Conservation (phyloP, 2,888 invertebrate genomes). For the Tortrix viridana region DNA sequence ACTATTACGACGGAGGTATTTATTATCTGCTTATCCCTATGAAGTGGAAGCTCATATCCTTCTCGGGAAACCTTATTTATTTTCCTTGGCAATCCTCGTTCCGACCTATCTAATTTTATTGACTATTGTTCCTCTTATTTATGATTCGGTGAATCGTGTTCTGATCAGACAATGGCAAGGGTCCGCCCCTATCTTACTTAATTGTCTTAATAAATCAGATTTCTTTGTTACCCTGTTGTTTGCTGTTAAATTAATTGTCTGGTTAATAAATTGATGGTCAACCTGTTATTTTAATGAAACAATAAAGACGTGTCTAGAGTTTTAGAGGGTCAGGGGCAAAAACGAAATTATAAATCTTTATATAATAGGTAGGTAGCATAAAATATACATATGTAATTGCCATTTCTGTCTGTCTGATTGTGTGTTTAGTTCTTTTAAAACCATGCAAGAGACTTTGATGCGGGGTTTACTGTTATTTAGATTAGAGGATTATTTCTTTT, state of each 20-base stretch:
- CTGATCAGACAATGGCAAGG: conserved; percentile 72
- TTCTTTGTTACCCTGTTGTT: conserved; percentile 57
- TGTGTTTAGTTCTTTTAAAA: too few species aligned
- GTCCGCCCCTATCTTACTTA: conserved; percentile 64
- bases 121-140: conserved; percentile 79
- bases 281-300: conserved; percentile 6
- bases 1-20: conserved; percentile 48
- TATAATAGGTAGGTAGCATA: too few species aligned
- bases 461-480: too few species aligned
- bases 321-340: too few species aligned
- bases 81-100: conserved; percentile 64
- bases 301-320: background rate
- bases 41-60: conserved; percentile 58
- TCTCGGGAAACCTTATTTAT: conserved; percentile 61
- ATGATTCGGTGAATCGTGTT: conserved; percentile 76
- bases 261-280: conserved; percentile 9
- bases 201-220: conserved; percentile 76
- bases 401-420: too few species aligned
- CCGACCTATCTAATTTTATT: conserved; percentile 76
- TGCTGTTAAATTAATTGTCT: conserved; percentile 41
- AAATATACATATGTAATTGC: too few species aligned
- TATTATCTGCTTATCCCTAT: conserved; percentile 57
- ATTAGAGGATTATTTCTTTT: too few species aligned
- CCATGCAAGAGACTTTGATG: too few species aligned
- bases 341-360: too few species aligned